Conservation (phyloP, 2,797 vertebrate genomes). For the Halcyon badia region DNA sequence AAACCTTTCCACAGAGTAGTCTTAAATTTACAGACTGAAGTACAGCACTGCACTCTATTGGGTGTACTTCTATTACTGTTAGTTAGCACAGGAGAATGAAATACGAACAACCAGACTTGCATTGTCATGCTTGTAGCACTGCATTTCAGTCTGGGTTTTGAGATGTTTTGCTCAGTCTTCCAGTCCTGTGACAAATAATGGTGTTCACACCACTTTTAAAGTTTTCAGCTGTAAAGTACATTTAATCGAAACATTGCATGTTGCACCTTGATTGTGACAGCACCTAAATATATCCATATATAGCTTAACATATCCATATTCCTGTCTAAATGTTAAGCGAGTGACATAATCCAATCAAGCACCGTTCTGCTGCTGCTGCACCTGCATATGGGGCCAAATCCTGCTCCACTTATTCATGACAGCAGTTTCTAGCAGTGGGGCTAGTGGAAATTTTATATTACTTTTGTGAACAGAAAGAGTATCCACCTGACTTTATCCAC, state of each 20-base stretch:
- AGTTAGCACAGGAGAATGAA: neutral
- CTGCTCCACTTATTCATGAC: neutral
- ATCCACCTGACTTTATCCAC: neutral
- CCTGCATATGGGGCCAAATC: neutral
- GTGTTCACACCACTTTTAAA: neutral
- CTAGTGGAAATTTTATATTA: neutral
- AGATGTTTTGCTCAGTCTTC: neutral
- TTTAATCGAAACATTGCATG: neutral
- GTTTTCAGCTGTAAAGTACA: neutral
- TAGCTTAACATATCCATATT: neutral
- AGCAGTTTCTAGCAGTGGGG: neutral
- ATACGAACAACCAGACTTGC: neutral
- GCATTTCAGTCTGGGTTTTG: neutral
- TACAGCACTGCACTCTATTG: conserved; percentile 22
- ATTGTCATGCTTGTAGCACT: neutral
- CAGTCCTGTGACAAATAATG: neutral
- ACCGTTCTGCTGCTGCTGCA: neutral
- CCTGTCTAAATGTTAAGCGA: neutral
- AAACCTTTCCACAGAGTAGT: neutral
- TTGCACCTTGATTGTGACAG: neutral
- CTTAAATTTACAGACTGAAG: conserved; percentile 1
- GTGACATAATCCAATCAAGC: neutral
- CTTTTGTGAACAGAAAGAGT: neutral
- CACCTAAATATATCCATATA: neutral
- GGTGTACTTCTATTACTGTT: neutral